phyloP scores from a whole-genome alignment of 2,113 vertebrate genomes.

The Saiga tatarica region DNA sequence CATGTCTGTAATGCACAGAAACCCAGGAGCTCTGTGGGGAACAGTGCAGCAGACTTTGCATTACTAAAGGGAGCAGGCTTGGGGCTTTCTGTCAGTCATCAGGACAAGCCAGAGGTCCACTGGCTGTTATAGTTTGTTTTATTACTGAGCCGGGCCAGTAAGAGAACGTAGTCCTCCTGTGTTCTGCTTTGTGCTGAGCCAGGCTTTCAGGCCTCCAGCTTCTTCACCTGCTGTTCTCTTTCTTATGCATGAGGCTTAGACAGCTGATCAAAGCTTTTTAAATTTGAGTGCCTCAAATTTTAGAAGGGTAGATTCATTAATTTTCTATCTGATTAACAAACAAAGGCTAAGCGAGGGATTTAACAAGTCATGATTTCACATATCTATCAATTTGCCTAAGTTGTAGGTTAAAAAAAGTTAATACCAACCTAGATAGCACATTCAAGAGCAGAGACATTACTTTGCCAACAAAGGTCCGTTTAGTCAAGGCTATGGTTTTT shows the following conservation, averaged over 20 bases:
- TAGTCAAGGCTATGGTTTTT: too few species aligned
- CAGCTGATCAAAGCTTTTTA: background rate
- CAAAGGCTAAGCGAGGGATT: conserved; percentile 1
- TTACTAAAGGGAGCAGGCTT: background rate
- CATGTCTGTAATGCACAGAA: background rate
- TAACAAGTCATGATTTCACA: background rate
- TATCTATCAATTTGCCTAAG: background rate
- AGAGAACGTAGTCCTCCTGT: background rate
- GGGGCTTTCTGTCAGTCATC: background rate
- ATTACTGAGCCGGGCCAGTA: conserved; percentile 40
- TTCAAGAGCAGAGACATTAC: too few species aligned
- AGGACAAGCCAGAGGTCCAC: conserved; percentile 27
- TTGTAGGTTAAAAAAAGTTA: background rate
- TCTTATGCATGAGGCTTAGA: background rate
- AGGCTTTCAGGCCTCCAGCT: background rate
- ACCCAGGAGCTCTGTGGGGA: background rate
- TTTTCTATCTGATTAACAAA: conserved; percentile 34
- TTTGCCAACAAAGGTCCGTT: too few species aligned
- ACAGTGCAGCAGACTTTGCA: background rate
- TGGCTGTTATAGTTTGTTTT: conserved; percentile 51
- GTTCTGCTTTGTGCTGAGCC: background rate
- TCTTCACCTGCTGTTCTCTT: background rate
- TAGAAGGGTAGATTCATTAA: background rate
- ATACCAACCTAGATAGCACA: background rate
- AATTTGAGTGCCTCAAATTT: background rate